Conservation (phyloP, 2,113 vertebrate genomes). For the Lota lota region DNA sequence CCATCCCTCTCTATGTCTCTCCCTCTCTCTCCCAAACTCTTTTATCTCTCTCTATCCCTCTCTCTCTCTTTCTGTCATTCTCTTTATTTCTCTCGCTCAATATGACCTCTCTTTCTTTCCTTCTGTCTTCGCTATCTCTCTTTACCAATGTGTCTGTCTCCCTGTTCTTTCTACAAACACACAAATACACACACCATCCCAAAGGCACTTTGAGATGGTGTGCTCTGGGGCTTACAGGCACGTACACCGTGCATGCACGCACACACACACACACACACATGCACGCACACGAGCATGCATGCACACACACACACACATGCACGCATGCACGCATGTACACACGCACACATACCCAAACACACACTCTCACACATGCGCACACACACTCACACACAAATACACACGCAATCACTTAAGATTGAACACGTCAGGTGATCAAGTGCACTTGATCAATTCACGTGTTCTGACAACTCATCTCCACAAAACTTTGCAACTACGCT, state of each 20-base stretch:
- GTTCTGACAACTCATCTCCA: constrained; percentile 60
- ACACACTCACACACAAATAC: too few relatives aligned
- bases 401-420: not conserved
- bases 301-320: constrained; percentile 25
- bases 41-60: not conserved
- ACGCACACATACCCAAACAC: not conserved
- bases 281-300: constrained; percentile 9
- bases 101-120: constrained; percentile 21
- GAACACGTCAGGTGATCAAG: too few relatives aligned
- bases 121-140: constrained; percentile 15
- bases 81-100: constrained; percentile 9
- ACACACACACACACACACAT: constrained; percentile 26
- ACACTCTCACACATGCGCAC: too few relatives aligned
- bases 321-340: not conserved
- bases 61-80: not conserved
- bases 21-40: constrained; percentile 1
- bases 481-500: constrained; percentile 50
- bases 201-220: constrained; percentile 6
- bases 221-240: too few relatives aligned
- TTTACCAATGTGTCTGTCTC: not conserved
- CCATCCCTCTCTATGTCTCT: not conserved
- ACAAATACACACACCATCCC: constrained; percentile 31
- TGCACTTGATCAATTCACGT: constrained; percentile 49
- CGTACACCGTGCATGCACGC: not conserved
- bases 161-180: constrained; percentile 2